Evolutionary conservation across 23 tunicate genomes (phyloP), one percentile per base, ranked within the genome.

Genomic region (Styela plicata): DNA sequence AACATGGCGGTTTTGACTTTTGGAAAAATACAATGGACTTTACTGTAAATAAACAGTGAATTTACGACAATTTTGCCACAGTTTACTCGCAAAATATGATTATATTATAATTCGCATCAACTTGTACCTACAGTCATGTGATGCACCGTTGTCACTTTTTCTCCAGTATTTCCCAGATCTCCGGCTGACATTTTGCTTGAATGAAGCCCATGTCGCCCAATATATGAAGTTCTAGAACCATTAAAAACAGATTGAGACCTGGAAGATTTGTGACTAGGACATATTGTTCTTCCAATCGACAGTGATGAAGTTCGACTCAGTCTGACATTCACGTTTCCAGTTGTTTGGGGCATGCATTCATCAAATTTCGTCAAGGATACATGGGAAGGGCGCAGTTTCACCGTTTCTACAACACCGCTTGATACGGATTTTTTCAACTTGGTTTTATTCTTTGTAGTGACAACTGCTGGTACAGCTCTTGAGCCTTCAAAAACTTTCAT

Each of bases 261-360:
- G 57, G 57, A 5, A 5, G 57, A 5, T 44, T 13, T 7, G 13
- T 44, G 57, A 44, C 57, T 44, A 5, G 57, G 13, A 5, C 10
- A 44, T 5, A 44, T 44, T 44, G 57, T 5, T 44, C 57, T 44
- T 44, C 57, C 13, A 44, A 44, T 44, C 7, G 57, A 44, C 7
- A 5, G 57, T 13, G 57, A 44, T 5, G 57, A 44, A 44, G 57
- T 44, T 44, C 57, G 7, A 44, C 57, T 44, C 7, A 44, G 57
- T 44, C 57, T 44, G 7, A 13, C 57, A 13, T 44, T 44, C 57
- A 44, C 57, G 13, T 44, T 44, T 44, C 57, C 57, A 7, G 57
- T 44, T 5, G 57, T 44, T 44, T 44, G 57, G 19, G 71, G 71
- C 71, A 67, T 67, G 71, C 31, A 25, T 67, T 67, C 71, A 24